Conservation (phyloP, 2,797 vertebrate genomes). For the Bradypus variegatus region DNA sequence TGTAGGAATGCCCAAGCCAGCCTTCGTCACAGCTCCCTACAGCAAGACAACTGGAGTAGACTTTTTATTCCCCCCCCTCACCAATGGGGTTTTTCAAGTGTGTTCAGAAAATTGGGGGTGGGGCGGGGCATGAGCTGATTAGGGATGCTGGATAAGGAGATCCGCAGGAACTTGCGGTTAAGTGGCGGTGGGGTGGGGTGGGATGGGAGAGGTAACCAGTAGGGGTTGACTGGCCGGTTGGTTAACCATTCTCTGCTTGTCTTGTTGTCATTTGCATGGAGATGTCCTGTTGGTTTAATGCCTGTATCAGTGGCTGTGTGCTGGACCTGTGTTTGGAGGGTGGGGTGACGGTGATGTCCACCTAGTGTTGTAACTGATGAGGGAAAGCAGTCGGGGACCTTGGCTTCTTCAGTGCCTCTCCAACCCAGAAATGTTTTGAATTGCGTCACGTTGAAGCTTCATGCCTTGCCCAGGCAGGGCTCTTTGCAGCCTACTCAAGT, state of each 20-base stretch:
- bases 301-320: neutral
- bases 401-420: slow-evolving; percentile 32
- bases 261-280: neutral
- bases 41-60: slow-evolving; percentile 41
- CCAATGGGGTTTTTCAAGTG: neutral
- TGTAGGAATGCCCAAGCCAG: slow-evolving; percentile 20
- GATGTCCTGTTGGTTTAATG: slow-evolving; percentile 2
- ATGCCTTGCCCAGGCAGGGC: slow-evolving; percentile 28
- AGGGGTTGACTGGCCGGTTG: neutral
- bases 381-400: slow-evolving; percentile 1
- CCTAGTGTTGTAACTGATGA: neutral
- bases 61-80: neutral
- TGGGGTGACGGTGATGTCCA: neutral
- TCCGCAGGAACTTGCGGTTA: slow-evolving; percentile 9
- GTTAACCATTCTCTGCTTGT: neutral
- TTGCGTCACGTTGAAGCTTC: slow-evolving; percentile 57
- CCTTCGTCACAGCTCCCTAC: slow-evolving; percentile 22
- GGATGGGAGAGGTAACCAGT: neutral
- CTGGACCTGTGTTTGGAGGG: slow-evolving; percentile 22
- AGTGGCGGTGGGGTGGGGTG: neutral
- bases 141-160: neutral
- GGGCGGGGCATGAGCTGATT: neutral
- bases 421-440: neutral
- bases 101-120: neutral
- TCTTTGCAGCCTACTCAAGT: slow-evolving; percentile 63